Percentiles rank a stretch among this genome's conserved stretches.
Evolutionary conservation across 1,140 invertebrate species (phyloP).

Genomic region (Drosophila aff.): DNA sequence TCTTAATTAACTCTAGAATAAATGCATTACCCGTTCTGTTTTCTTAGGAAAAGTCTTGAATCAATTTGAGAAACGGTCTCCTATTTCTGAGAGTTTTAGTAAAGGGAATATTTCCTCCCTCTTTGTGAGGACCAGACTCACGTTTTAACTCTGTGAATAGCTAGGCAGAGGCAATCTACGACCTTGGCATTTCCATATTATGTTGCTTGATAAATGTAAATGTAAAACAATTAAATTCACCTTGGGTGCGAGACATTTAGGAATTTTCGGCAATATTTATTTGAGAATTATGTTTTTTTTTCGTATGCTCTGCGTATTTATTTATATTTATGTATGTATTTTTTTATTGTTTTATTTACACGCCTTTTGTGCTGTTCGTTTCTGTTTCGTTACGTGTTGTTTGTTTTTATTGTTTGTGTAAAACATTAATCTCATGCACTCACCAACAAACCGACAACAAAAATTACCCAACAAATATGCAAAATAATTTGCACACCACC

Average conservation of each 20-base stretch:
- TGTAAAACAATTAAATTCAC: conserved; percentile 30
- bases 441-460: conserved; percentile 49
- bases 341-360: conserved; percentile 59
- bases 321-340: conserved; percentile 29
- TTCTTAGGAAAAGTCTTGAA: too few relatives aligned
- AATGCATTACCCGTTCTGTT: not conserved
- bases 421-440: conserved; percentile 78
- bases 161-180: conserved; percentile 3
- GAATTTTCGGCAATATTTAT: conserved; percentile 10
- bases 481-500: conserved; percentile 55
- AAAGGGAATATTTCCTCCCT: not conserved
- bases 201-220: not conserved
- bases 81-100: not conserved
- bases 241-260: not conserved
- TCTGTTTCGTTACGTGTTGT: conserved; percentile 74
- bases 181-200: not conserved
- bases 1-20: not conserved
- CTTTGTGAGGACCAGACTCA: not conserved
- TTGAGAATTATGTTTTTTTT: not conserved
- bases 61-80: not conserved
- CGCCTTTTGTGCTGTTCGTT: conserved; percentile 55
- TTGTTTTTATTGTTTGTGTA: conserved; percentile 80
- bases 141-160: conserved; percentile 14
- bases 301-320: conserved; percentile 34
- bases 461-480: conserved; percentile 58